These are phyloP conservation scores for Ibidorhyncha struthersii DNA, from an alignment of 2,113 vertebrate genomes.

Conservation along the genomic window DNA sequence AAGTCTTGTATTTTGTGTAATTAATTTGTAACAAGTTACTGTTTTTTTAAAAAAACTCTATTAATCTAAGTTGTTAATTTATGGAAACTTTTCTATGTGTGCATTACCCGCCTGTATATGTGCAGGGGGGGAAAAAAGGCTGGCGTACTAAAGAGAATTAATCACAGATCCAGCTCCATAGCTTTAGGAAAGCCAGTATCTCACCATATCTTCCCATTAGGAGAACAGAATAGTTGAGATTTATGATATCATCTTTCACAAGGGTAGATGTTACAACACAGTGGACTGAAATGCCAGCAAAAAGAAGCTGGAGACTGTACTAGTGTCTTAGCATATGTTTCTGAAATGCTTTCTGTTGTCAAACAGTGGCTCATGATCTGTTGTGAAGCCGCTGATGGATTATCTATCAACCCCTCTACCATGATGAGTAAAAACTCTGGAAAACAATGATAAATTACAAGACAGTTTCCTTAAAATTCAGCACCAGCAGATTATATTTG, in stretches of 20 bases:
- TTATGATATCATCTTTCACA: not conserved
- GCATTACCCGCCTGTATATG: not conserved
- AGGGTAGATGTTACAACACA: not conserved
- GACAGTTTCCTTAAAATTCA: slow-evolving; percentile 1
- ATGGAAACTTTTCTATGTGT: not conserved
- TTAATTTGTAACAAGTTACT: not conserved
- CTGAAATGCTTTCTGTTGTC: not conserved
- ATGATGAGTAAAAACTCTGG: not conserved
- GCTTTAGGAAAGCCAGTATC: not conserved
- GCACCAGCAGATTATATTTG: not conserved
- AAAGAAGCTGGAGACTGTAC: not conserved
- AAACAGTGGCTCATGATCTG: not conserved
- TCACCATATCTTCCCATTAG: not conserved
- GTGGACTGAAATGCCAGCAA: not conserved
- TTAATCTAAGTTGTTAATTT: not conserved
- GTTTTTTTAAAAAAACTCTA: not conserved
- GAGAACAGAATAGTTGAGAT: not conserved
- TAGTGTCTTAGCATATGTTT: not conserved
- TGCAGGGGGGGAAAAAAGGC: not conserved
- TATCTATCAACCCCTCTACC: not conserved
- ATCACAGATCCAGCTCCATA: not conserved
- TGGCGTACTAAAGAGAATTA: not conserved
- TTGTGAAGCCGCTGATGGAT: not conserved
- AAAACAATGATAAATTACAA: not conserved
- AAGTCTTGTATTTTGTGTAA: not conserved